Conservation (phyloP, 2,113 vertebrate species). For the Amphiprion percula region DNA sequence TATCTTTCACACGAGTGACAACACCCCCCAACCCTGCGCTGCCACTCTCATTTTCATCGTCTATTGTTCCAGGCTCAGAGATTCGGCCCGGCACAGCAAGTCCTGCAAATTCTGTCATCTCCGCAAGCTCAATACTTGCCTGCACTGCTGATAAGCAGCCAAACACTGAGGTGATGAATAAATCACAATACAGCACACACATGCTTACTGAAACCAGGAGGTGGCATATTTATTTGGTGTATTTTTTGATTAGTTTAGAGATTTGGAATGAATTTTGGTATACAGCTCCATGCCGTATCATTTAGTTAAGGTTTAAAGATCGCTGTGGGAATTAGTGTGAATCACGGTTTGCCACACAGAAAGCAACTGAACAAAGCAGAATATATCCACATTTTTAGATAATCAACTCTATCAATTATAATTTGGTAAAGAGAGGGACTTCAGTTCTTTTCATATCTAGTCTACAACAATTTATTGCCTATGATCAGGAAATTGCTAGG, state of each 20-base stretch:
- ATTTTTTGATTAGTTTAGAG: conserved; percentile 9
- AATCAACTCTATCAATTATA: too few species aligned
- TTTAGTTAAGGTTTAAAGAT: conserved; percentile 2
- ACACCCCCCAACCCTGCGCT: conserved; percentile 27
- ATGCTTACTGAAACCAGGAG: conserved; percentile 18
- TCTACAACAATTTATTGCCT: not conserved
- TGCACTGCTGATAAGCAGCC: conserved; percentile 65
- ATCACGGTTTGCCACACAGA: not conserved
- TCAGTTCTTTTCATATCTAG: not conserved
- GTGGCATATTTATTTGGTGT: conserved; percentile 30
- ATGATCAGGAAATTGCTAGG: not conserved
- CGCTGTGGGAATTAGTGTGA: not conserved
- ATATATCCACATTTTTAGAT: too few species aligned
- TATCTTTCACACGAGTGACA: conserved; percentile 67
- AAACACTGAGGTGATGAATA: conserved; percentile 58
- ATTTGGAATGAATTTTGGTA: conserved; percentile 14
- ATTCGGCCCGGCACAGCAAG: conserved; percentile 43
- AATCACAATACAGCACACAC: conserved; percentile 49
- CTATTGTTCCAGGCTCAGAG: conserved; percentile 68
- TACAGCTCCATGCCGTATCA: not conserved
- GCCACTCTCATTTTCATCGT: conserved; percentile 65
- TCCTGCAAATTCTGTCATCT: conserved; percentile 57
- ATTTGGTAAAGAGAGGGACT: too few species aligned
- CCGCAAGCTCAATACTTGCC: conserved; percentile 53
- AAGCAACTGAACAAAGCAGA: not conserved